These are phyloP conservation scores for Mamestra brassicae DNA, from an alignment of 2,888 invertebrate genomes.

Conservation along the genomic window DNA sequence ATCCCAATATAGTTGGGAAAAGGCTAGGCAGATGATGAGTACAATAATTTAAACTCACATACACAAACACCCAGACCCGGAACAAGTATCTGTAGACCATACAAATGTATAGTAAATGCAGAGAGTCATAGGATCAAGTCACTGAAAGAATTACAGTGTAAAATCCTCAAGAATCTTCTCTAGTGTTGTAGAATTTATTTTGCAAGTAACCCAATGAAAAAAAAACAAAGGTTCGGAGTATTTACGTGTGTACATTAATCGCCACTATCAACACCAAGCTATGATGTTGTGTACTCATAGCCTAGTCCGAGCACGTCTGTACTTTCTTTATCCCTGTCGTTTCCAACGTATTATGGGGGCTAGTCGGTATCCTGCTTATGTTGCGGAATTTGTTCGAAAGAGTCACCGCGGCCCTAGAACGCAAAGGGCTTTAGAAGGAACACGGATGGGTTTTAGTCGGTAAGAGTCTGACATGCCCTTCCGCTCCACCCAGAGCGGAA, in stretches of 20 bases:
- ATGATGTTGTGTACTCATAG: slow-evolving; percentile 35
- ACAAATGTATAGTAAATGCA: too few relatives aligned
- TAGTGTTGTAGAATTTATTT: not conserved
- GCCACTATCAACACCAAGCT: slow-evolving; percentile 24
- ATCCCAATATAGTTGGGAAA: too few relatives aligned
- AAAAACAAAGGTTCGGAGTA: slow-evolving; percentile 20
- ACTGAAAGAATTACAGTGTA: not conserved
- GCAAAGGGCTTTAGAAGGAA: too few relatives aligned
- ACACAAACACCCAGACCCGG: too few relatives aligned
- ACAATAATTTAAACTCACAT: not conserved
- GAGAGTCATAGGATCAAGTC: not conserved
- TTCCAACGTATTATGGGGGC: slow-evolving; percentile 29
- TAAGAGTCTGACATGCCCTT: too few relatives aligned
- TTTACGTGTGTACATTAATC: slow-evolving; percentile 44
- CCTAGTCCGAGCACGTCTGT: slow-evolving; percentile 34
- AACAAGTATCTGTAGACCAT: too few relatives aligned
- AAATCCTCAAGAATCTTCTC: not conserved
- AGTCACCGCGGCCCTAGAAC: too few relatives aligned
- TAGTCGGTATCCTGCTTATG: slow-evolving; percentile 14
- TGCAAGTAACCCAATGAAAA: not conserved
- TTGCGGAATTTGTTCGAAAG: too few relatives aligned
- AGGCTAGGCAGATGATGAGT: too few relatives aligned
- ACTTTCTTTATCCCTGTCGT: slow-evolving; percentile 44
- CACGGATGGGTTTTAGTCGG: too few relatives aligned
- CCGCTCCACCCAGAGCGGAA: too few relatives aligned